These are phyloP conservation scores for Dromaius novaehollandiae DNA, from an alignment of 2,113 vertebrate genomes.

Conservation along the genomic window DNA sequence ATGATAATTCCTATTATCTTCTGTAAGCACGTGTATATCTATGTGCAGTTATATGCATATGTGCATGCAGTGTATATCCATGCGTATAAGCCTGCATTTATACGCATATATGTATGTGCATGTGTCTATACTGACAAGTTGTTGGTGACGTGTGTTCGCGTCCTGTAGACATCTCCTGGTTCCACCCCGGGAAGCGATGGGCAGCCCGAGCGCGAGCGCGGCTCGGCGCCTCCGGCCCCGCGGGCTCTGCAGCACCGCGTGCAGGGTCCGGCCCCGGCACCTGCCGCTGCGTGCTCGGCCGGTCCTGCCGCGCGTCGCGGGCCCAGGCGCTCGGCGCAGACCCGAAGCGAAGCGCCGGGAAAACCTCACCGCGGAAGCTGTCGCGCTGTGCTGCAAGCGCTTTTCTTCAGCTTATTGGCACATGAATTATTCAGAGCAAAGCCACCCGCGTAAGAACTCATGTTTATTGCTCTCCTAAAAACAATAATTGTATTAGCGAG, in stretches of 20 bases:
- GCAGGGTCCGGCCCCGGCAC: too few relatives aligned
- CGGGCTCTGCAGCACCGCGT: too few relatives aligned
- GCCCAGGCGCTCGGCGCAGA: background rate
- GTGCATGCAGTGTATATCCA: too few relatives aligned
- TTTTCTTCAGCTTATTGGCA: background rate
- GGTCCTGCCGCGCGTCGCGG: accelerated
- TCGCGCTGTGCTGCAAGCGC: background rate
- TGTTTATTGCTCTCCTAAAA: constrained; percentile 19
- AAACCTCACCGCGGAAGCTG: background rate
- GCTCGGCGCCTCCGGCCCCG: background rate
- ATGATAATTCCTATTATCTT: background rate
- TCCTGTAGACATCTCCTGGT: too few relatives aligned
- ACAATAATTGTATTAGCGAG: constrained; percentile 26
- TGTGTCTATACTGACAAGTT: too few relatives aligned
- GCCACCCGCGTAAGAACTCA: background rate
- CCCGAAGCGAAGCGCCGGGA: background rate
- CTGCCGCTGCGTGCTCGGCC: too few relatives aligned
- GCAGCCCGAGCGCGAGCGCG: too few relatives aligned
- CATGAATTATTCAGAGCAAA: constrained; percentile 2
- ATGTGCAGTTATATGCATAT: too few relatives aligned
- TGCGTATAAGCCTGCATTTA: too few relatives aligned
- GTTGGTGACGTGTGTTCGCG: too few relatives aligned
- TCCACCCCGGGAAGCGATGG: too few relatives aligned
- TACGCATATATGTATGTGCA: too few relatives aligned
- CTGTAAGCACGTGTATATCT: background rate